Evolutionary conservation across 2,888 invertebrate genomes (phyloP).

Genomic region (Tineola bisselliella): DNA sequence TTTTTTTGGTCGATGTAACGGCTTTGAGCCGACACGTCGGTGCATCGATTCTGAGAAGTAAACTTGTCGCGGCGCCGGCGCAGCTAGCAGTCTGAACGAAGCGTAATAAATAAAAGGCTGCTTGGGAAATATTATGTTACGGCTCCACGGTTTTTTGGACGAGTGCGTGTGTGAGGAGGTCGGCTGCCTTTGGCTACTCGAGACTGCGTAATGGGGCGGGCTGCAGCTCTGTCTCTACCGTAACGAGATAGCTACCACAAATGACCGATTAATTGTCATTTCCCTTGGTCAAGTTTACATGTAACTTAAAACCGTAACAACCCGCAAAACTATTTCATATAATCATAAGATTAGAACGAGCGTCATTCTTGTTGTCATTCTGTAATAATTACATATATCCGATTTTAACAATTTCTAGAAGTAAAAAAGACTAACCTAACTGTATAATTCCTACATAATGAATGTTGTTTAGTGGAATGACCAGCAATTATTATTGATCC

Average conservation of each 20-base stretch:
- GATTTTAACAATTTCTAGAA: conserved; percentile 11
- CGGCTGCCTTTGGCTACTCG: conserved; percentile 44
- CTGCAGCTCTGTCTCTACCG: conserved; percentile 24
- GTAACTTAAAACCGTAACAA: background rate
- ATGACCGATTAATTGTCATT: conserved; percentile 1
- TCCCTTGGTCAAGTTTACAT: background rate
- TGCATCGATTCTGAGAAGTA: conserved; percentile 53
- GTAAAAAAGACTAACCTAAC: conserved; percentile 13
- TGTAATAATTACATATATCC: too few species aligned
- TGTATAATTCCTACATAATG: too few species aligned
- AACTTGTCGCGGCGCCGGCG: conserved; percentile 59
- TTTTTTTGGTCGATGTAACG: conserved; percentile 56
- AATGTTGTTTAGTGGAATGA: conserved; percentile 1
- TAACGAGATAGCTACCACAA: conserved; percentile 24
- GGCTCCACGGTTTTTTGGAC: conserved; percentile 47
- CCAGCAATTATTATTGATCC: background rate
- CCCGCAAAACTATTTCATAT: conserved; percentile 18
- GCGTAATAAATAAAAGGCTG: conserved; percentile 64
- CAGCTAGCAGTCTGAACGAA: conserved; percentile 25
- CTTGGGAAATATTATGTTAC: conserved; percentile 67
- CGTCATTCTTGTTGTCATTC: too few species aligned
- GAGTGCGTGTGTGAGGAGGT: conserved; percentile 35
- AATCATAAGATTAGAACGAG: conserved; percentile 14
- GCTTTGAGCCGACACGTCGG: conserved; percentile 54
- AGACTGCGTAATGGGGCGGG: conserved; percentile 40